These are phyloP conservation scores for Achroia grisella DNA, from an alignment of 1,140 invertebrate genomes.

Conservation along the genomic window DNA sequence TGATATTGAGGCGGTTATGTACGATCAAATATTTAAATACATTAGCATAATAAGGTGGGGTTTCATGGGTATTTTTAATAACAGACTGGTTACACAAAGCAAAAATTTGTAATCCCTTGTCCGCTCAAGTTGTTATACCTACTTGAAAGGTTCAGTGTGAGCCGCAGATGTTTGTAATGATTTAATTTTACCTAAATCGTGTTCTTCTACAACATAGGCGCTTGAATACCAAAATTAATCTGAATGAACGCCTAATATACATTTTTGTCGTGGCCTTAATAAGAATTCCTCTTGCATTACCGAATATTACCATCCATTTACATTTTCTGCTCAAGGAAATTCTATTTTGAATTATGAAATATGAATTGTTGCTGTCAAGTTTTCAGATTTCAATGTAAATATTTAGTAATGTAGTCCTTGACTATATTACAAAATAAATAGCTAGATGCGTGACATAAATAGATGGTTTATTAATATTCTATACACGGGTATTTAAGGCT, in stretches of 20 bases:
- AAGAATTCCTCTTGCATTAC: background rate
- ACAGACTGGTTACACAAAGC: too few species aligned
- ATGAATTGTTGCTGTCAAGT: background rate
- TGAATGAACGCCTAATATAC: slow-evolving; percentile 23
- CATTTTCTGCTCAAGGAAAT: background rate
- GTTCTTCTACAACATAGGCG: slow-evolving; percentile 36
- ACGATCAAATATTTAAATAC: slow-evolving; percentile 4
- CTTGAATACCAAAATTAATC: slow-evolving; percentile 45
- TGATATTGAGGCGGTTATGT: slow-evolving; percentile 9
- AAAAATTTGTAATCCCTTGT: too few species aligned
- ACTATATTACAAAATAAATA: too few species aligned
- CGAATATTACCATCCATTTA: background rate
- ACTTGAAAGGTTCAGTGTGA: slow-evolving; percentile 28
- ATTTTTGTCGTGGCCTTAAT: slow-evolving; percentile 21
- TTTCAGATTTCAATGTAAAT: too few species aligned
- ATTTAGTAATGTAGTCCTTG: too few species aligned
- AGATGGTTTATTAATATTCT: slow-evolving; percentile 4
- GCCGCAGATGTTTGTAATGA: slow-evolving; percentile 58
- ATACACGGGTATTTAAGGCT: too few species aligned
- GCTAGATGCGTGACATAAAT: too few species aligned
- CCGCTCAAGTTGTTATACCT: background rate
- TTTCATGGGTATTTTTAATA: too few species aligned
- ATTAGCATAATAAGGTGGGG: slow-evolving; percentile 6
- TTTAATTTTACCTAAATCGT: slow-evolving; percentile 60
- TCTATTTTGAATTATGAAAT: background rate